Conservation (phyloP, 2,888 invertebrate species). For the Periphyllus acericola region DNA sequence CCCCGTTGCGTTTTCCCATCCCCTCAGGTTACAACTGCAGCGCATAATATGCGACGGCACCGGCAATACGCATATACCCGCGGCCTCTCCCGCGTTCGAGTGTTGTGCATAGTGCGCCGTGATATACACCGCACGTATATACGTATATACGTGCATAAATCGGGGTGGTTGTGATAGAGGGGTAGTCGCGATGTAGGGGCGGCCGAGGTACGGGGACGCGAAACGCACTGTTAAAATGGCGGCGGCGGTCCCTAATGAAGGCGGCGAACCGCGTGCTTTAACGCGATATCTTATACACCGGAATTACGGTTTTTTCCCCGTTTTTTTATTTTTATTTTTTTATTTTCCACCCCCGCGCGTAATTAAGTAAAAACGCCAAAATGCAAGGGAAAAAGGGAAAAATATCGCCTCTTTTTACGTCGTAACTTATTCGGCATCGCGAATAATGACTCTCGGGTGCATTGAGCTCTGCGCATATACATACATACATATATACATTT, state of each 20-base stretch:
- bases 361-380: constrained; percentile 7
- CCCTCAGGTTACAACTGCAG: background rate
- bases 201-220: background rate
- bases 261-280: background rate
- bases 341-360: background rate
- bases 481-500: too few species aligned
- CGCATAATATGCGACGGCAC: too few species aligned
- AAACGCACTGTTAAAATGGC: background rate
- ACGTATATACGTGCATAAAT: background rate
- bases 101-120: background rate
- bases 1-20: background rate
- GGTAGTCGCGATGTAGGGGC: background rate
- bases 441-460: constrained; percentile 4
- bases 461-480: too few species aligned
- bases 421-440: background rate
- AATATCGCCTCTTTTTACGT: background rate
- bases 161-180: background rate
- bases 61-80: too few species aligned
- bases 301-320: background rate
- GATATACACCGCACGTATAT: too few species aligned
- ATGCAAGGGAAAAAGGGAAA: background rate
- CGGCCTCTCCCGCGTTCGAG: background rate
- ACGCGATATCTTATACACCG: background rate
- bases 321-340: background rate
- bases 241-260: background rate